Conservation (phyloP, 1,140 invertebrate species). For the Mactra quadrangularis region DNA sequence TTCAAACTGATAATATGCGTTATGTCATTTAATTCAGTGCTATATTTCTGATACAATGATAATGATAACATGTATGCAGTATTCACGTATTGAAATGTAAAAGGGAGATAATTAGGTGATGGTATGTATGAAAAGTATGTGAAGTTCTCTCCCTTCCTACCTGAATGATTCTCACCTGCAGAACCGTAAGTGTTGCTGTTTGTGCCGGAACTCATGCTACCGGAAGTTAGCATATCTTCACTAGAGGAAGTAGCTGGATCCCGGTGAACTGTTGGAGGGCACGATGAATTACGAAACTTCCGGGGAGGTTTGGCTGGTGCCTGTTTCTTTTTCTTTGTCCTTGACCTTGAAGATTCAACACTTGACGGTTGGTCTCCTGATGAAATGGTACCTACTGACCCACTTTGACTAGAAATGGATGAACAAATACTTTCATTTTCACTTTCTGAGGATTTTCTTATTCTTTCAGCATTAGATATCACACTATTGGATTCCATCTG, state of each 20-base stretch:
- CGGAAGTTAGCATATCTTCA: constrained; percentile 31
- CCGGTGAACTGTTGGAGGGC: constrained; percentile 29
- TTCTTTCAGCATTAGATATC: constrained; percentile 59
- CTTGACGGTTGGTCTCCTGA: neutral
- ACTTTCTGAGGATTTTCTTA: constrained; percentile 54
- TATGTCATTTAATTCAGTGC: no score
- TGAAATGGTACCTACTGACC: constrained; percentile 13
- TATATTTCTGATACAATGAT: no score
- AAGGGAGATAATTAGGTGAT: no score
- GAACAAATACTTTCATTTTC: constrained; percentile 61
- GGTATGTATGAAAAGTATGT: no score
- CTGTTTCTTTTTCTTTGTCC: constrained; percentile 48
- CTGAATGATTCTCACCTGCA: constrained; percentile 1
- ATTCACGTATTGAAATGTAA: no score
- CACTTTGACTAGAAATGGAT: constrained; percentile 56
- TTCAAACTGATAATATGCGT: no score
- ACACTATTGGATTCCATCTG: constrained; percentile 74
- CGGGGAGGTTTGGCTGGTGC: constrained; percentile 44
- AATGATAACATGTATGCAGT: no score
- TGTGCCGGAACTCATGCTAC: constrained; percentile 14
- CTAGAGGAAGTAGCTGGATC: constrained; percentile 29
- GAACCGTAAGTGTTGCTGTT: constrained; percentile 14
- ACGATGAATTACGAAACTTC: constrained; percentile 48
- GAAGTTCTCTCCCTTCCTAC: neutral
- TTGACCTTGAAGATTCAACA: constrained; percentile 41